phyloP scores from a whole-genome alignment of 2,888 invertebrate species.

The Taenaris catops region DNA sequence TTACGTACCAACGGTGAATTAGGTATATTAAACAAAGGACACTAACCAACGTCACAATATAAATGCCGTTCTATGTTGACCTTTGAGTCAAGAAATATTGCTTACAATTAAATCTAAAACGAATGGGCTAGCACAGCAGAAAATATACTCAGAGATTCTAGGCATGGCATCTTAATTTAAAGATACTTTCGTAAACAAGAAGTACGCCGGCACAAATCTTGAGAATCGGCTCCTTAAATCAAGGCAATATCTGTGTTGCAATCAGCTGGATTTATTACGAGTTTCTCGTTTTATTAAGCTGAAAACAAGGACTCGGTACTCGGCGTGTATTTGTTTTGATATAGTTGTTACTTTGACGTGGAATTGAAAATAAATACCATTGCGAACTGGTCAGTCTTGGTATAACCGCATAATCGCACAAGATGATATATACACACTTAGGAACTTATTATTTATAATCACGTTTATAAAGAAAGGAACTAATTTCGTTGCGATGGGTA shows the following conservation, averaged over 20 bases:
- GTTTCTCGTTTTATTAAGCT: slow-evolving; percentile 34
- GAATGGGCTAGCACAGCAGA: slow-evolving; percentile 13
- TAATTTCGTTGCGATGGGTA: too few species aligned
- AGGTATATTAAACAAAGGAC: too few species aligned
- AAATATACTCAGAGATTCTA: slow-evolving; percentile 26
- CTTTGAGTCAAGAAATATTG: slow-evolving; percentile 14
- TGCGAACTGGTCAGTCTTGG: too few species aligned
- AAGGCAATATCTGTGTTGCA: slow-evolving; percentile 55
- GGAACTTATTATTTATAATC: too few species aligned
- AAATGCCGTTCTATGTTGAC: slow-evolving; percentile 12
- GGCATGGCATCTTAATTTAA: slow-evolving; percentile 26
- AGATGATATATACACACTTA: too few species aligned
- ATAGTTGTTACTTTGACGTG: too few species aligned
- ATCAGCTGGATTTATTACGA: slow-evolving; percentile 46
- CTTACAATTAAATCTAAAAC: slow-evolving; percentile 13
- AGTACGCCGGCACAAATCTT: slow-evolving; percentile 50
- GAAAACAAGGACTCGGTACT: slow-evolving; percentile 14
- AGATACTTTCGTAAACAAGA: slow-evolving; percentile 51
- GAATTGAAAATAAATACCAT: too few species aligned
- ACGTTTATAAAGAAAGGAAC: too few species aligned
- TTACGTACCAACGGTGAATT: too few species aligned
- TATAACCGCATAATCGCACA: too few species aligned
- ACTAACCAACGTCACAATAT: slow-evolving; percentile 2
- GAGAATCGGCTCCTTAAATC: slow-evolving; percentile 61
- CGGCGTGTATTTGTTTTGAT: slow-evolving; percentile 9